A percentile compares a stretch with the other conserved stretches of the same genome.
Evolutionary conservation across 2,888 invertebrate genomes (phyloP).

Genomic region (Melikaiella ostensackeni): DNA sequence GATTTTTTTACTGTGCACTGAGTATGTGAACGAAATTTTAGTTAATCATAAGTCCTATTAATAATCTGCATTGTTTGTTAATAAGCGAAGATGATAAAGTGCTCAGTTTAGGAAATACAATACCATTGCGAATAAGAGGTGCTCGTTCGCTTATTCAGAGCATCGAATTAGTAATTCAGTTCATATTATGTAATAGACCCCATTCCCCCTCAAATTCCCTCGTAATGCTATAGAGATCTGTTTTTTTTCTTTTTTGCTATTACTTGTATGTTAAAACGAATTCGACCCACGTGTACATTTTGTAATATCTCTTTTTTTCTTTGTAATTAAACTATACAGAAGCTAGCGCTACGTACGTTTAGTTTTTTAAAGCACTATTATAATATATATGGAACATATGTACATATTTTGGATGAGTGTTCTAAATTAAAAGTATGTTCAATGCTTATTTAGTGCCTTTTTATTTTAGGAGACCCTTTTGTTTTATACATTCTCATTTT

Average conservation of each 20-base stretch:
- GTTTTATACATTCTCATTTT: background rate
- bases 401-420: slow-evolving; percentile 76
- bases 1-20: slow-evolving; percentile 48
- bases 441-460: slow-evolving; percentile 63
- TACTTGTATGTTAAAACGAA: slow-evolving; percentile 59
- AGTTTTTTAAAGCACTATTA: slow-evolving; percentile 69
- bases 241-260: slow-evolving; percentile 44
- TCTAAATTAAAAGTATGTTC: slow-evolving; percentile 75
- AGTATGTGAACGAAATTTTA: slow-evolving; percentile 50
- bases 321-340: slow-evolving; percentile 71
- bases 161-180: slow-evolving; percentile 41
- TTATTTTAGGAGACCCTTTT: slow-evolving; percentile 42
- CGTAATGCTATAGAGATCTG: slow-evolving; percentile 61
- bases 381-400: slow-evolving; percentile 72
- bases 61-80: slow-evolving; percentile 45
- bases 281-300: slow-evolving; percentile 73
- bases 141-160: slow-evolving; percentile 44
- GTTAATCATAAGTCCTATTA: slow-evolving; percentile 41
- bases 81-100: slow-evolving; percentile 45
- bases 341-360: slow-evolving; percentile 64
- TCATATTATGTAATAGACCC: slow-evolving; percentile 23
- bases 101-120: slow-evolving; percentile 50
- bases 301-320: slow-evolving; percentile 71
- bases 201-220: slow-evolving; percentile 11
- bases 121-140: slow-evolving; percentile 45